Conservation (phyloP, 2,113 vertebrate genomes). For the Sorex araneus region DNA sequence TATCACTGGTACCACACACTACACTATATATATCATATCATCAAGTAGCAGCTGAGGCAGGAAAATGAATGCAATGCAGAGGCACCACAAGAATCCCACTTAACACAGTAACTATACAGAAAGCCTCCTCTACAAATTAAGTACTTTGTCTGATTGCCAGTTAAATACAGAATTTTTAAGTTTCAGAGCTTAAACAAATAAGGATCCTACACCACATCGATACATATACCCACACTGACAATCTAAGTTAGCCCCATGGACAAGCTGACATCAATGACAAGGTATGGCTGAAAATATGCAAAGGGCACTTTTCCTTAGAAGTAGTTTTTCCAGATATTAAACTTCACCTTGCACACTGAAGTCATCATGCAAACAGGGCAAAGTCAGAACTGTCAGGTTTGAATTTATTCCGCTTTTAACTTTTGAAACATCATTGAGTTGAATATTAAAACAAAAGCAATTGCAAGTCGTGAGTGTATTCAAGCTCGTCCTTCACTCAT, state of each 20-base stretch:
- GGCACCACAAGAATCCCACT: slow-evolving; percentile 56
- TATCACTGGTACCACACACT: slow-evolving; percentile 57
- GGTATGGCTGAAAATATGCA: slow-evolving; percentile 76
- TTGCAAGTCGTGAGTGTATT: slow-evolving; percentile 82
- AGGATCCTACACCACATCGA: slow-evolving; percentile 86
- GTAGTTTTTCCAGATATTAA: slow-evolving; percentile 81
- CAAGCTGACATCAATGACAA: slow-evolving; percentile 83
- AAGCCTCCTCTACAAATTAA: slow-evolving; percentile 77
- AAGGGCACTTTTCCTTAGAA: slow-evolving; percentile 65
- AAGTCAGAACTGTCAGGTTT: slow-evolving; percentile 87
- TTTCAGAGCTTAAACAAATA: slow-evolving; percentile 78
- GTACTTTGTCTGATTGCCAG: slow-evolving; percentile 66
- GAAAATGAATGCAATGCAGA: neutral
- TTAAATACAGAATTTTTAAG: slow-evolving; percentile 83
- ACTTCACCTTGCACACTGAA: slow-evolving; percentile 83
- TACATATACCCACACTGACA: slow-evolving; percentile 83
- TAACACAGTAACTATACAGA: slow-evolving; percentile 76
- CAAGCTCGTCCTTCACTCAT: slow-evolving; percentile 86
- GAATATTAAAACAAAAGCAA: slow-evolving; percentile 87
- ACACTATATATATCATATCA: slow-evolving; percentile 53
- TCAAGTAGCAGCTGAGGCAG: slow-evolving; percentile 64
- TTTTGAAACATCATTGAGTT: slow-evolving; percentile 87
- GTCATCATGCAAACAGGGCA: slow-evolving; percentile 83
- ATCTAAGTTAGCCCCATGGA: slow-evolving; percentile 83
- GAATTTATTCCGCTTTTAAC: slow-evolving; percentile 87